phyloP scores from a whole-genome alignment of 1,140 invertebrate genomes.

The Calephelis virginiensis region DNA sequence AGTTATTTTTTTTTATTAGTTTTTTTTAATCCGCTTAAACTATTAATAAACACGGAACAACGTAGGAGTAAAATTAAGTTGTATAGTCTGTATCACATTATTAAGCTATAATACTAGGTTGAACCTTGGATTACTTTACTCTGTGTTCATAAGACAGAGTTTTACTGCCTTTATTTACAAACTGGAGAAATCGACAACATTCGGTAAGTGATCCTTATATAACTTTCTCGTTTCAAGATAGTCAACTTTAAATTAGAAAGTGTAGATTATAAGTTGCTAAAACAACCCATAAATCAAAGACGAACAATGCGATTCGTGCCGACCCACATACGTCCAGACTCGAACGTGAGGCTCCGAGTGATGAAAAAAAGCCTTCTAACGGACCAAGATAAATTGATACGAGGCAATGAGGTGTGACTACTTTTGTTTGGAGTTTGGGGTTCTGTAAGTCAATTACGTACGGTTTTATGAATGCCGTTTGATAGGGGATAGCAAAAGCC shows the following conservation, averaged over 20 bases:
- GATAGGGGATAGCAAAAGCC: too few relatives aligned
- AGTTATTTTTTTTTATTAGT: too few relatives aligned
- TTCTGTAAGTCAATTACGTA: background rate
- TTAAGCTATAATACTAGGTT: too few relatives aligned
- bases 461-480: too few relatives aligned
- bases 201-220: conserved; percentile 5
- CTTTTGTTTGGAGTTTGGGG: conserved; percentile 1
- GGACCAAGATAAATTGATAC: conserved; percentile 36
- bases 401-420: conserved; percentile 10
- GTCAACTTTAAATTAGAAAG: conserved; percentile 34
- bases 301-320: conserved; percentile 58
- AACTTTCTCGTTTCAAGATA: background rate
- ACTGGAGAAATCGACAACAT: background rate
- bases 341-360: conserved; percentile 36
- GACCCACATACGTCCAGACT: conserved; percentile 48
- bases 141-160: too few relatives aligned
- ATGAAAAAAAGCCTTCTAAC: conserved; percentile 50
- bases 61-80: too few relatives aligned
- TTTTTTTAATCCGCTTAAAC: too few relatives aligned
- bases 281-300: conserved; percentile 53
- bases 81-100: too few relatives aligned
- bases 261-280: conserved; percentile 35
- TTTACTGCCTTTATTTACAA: too few relatives aligned
- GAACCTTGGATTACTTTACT: too few relatives aligned
- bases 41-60: too few relatives aligned